Percentiles rank a stretch among this genome's conserved stretches.
Conservation (phyloP, 2,797 vertebrate species). For the Menidia menidia region DNA sequence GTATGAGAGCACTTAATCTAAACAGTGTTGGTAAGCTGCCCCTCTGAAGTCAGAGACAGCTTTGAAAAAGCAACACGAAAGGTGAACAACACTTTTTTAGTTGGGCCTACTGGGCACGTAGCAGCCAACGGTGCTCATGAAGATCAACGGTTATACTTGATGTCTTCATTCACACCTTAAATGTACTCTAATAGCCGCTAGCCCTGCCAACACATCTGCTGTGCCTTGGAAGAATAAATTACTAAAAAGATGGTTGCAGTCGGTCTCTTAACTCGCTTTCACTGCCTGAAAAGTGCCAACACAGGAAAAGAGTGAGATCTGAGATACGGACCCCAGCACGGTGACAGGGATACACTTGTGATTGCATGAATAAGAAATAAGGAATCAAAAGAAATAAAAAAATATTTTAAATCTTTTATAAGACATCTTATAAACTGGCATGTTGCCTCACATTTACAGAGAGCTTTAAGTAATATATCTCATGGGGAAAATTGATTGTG, state of each 20-base stretch:
- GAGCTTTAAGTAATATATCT: constrained; percentile 44
- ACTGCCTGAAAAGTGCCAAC: not conserved
- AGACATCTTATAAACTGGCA: constrained; percentile 46
- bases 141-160: constrained; percentile 63
- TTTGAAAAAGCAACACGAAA: constrained; percentile 41
- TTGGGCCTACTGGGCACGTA: constrained; percentile 67
- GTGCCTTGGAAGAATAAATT: constrained; percentile 86
- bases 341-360: too few species aligned
- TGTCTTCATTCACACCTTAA: constrained; percentile 71
- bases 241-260: constrained; percentile 43
- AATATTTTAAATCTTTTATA: constrained; percentile 57
- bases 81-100: constrained; percentile 38
- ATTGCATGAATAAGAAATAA: too few species aligned
- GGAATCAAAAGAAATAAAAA: too few species aligned
- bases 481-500: constrained; percentile 61
- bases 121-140: constrained; percentile 60
- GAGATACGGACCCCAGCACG: too few species aligned
- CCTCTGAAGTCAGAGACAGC: constrained; percentile 21
- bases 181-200: constrained; percentile 80
- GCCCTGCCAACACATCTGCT: constrained; percentile 82
- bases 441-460: constrained; percentile 50
- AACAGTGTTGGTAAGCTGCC: constrained; percentile 45
- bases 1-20: constrained; percentile 43
- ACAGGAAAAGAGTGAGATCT: not conserved
- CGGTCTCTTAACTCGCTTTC: constrained; percentile 20